A percentile compares a stretch with the other conserved stretches of the same genome.
Evolutionary conservation across 2,888 invertebrate species (phyloP).

Genomic region (Zaprionus obscuricornis): DNA sequence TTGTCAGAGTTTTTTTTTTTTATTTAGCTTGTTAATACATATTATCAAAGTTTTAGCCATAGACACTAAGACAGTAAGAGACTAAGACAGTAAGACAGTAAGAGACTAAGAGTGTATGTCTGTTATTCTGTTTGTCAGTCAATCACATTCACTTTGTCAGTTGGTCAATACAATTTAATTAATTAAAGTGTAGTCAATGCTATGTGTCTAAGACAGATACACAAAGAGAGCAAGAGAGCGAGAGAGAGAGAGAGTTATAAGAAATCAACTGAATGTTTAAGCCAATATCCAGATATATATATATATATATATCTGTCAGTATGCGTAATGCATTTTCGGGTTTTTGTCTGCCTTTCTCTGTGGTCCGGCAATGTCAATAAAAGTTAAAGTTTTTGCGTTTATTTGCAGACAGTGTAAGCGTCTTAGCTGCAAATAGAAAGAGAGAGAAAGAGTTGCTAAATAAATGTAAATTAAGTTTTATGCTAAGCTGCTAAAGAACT

Average conservation of each 20-base stretch:
- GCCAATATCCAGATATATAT: conserved; percentile 12
- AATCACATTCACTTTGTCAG: not conserved
- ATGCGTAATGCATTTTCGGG: not conserved
- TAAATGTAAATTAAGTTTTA: conserved; percentile 54
- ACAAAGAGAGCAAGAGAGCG: too few species aligned
- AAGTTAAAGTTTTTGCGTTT: conserved; percentile 48
- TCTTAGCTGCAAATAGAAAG: not conserved
- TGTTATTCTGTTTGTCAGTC: conserved; percentile 1
- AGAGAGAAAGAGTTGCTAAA: conserved; percentile 18
- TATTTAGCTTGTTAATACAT: conserved; percentile 30
- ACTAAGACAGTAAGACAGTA: not conserved
- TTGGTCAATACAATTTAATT: conserved; percentile 50
- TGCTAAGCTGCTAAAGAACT: conserved; percentile 33
- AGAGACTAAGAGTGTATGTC: too few species aligned
- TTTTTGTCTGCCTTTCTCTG: conserved; percentile 10
- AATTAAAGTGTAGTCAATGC: conserved; percentile 48
- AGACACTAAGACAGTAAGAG: conserved; percentile 1
- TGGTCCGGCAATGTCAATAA: conserved; percentile 49
- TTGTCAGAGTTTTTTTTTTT: conserved; percentile 27
- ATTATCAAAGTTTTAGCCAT: conserved; percentile 35
- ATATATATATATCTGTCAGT: conserved; percentile 2
- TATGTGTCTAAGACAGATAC: conserved; percentile 34
- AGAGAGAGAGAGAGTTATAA: too few species aligned
- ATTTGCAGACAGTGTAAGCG: conserved; percentile 18
- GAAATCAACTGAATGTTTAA: too few species aligned